A percentile compares a stretch with the other conserved stretches of the same genome.
phyloP scores from a whole-genome alignment of 2,113 vertebrate genomes.

The Collichthys lucidus region DNA sequence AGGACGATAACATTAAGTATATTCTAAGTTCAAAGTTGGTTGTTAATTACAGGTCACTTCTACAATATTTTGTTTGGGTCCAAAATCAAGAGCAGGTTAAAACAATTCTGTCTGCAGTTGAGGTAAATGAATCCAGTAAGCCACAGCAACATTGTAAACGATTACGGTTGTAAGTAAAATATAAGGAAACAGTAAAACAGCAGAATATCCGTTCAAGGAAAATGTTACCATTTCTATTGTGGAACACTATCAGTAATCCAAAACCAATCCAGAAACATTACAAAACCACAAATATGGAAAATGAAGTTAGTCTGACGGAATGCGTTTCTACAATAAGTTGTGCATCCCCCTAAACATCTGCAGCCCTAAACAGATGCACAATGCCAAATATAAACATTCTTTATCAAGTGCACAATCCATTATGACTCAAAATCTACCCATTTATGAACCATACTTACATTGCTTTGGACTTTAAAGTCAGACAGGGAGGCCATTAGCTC shows the following conservation, averaged over 20 bases:
- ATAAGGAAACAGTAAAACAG: not conserved
- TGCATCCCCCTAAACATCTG: not conserved
- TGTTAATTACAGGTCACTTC: not conserved
- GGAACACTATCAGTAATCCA: not conserved
- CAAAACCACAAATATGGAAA: not conserved
- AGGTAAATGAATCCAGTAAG: not conserved
- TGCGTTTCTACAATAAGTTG: not conserved
- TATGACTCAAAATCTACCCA: not conserved
- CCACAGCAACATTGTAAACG: not conserved
- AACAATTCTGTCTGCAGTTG: not conserved
- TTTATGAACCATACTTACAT: slow-evolving; percentile 71
- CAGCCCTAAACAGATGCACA: slow-evolving; percentile 4
- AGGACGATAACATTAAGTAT: not conserved
- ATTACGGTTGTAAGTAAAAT: not conserved
- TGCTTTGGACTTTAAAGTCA: slow-evolving; percentile 93
- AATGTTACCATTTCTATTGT: not conserved
- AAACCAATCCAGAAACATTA: not conserved
- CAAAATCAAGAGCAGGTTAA: not conserved
- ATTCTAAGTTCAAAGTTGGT: not conserved
- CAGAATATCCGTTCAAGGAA: not conserved
- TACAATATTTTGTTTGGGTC: not conserved
- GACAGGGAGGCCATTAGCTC: slow-evolving; percentile 98
- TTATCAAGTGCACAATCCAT: slow-evolving; percentile 1
- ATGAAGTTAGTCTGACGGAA: not conserved
- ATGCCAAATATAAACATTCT: slow-evolving; percentile 34